phyloP scores from a whole-genome alignment of 2,113 vertebrate genomes.

The Zapus hudsonius region DNA sequence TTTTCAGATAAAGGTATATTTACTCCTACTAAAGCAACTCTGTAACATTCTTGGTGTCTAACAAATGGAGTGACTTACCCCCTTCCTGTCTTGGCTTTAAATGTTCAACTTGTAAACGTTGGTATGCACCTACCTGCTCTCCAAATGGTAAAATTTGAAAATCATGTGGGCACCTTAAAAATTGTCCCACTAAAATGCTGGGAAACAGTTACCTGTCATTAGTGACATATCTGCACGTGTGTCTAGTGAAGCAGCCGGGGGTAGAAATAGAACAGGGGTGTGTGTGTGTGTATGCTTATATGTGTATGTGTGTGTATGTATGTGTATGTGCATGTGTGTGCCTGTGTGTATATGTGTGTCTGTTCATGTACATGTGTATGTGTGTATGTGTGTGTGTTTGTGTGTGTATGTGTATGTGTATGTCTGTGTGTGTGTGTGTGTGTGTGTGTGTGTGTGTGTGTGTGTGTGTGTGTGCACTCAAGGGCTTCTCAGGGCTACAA shows the following conservation, averaged over 20 bases:
- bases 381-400: no score
- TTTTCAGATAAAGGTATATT: conserved; percentile 87
- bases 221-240: not conserved
- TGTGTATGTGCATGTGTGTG: no score
- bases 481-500: no score
- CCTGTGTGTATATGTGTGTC: no score
- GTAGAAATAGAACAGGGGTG: not conserved
- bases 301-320: no score
- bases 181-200: not conserved
- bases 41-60: not conserved
- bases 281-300: no score
- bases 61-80: not conserved
- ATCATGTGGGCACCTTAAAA: not conserved
- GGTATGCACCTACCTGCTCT: conserved; percentile 13
- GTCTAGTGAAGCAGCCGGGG: not conserved
- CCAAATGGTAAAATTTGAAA: conserved; percentile 7
- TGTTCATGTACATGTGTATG: no score
- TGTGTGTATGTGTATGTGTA: no score
- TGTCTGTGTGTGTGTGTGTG: no score
- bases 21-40: conserved; percentile 2
- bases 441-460: no score
- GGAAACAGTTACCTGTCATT: not conserved
- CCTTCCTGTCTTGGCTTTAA: conserved; percentile 15
- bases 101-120: not conserved
- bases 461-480: no score